Evolutionary conservation across 1,140 invertebrate species (phyloP), one percentile per base, ranked within the genome.

Genomic region (Tetragonula clypearis): DNA sequence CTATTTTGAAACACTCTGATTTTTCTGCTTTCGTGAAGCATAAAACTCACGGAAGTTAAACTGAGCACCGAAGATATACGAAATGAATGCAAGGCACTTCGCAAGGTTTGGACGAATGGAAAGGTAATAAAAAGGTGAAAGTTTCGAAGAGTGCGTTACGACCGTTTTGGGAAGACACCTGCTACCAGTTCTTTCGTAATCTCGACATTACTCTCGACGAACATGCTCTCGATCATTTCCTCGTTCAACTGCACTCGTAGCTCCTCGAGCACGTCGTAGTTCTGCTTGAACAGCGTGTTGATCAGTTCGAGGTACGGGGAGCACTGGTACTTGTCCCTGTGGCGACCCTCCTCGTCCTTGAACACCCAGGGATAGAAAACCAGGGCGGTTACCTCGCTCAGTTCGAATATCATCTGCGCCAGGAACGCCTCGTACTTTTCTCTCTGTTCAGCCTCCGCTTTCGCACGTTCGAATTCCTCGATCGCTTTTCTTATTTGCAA

Each of bases 351-450:
- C 26, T 93, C 90, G 72, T 93, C 89, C 3, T 87, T 71, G 80
- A 94, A 93, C 0, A 93, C 82, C 92, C 92, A 93, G 2, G 93
- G 93, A 55, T 91, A 93, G n/a, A 94, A 73, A 15, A 94, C 53
- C 41, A 94, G 60, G 0, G 88, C 87, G 1, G 92, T 93, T 35
- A 92, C 85, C 79, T 94, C 93, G 76, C 91, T 91, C 35, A 94
- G 81, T 66, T 94, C 93, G 68, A 86, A 75, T 88, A 91, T 90
- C 92, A 93, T 93, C 65, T 93, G 91, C 9, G 80, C 82, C 66
- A 94, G 58, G 77, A 90, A 93, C 15, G 75, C 86, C 83, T 94
- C 91, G 81, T 94, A 91, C 78, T 90, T 93, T n/a, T 82, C 80
- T 66, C 49, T 66, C 23, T 65, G 85, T 71, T 93, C 90, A 0